These are phyloP conservation scores for Cavia aperea DNA, from an alignment of 2,113 vertebrate species.

Conservation along the genomic window DNA sequence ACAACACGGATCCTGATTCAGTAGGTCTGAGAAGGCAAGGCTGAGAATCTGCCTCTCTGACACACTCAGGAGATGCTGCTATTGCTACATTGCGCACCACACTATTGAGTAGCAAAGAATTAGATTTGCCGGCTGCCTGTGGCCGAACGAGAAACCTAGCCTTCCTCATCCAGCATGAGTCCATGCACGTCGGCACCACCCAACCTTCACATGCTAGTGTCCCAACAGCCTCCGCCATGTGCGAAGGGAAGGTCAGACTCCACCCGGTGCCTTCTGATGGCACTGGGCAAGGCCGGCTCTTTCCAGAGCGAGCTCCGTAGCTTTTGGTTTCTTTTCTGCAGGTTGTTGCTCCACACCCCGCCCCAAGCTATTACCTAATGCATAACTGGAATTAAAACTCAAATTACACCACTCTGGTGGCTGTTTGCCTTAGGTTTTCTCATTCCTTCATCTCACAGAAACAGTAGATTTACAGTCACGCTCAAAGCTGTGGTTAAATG, in stretches of 20 bases:
- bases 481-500: conserved; percentile 56
- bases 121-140: background rate
- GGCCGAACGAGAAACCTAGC: background rate
- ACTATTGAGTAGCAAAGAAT: background rate
- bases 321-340: background rate
- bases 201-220: conserved; percentile 42
- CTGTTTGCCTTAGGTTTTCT: conserved; percentile 18
- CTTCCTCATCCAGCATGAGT: background rate
- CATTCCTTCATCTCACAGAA: conserved; percentile 40
- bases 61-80: background rate
- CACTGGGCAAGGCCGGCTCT: conserved; percentile 2
- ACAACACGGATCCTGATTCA: background rate
- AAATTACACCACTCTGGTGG: conserved; percentile 15
- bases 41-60: background rate
- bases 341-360: background rate
- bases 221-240: background rate
- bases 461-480: conserved; percentile 50
- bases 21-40: background rate
- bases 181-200: background rate
- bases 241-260: background rate
- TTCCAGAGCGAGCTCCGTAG: conserved; percentile 36
- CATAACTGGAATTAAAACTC: conserved; percentile 50
- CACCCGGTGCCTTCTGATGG: background rate
- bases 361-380: conserved; percentile 23
- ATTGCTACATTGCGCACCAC: background rate